Evolutionary conservation across 2,888 invertebrate genomes (phyloP).

Genomic region (Actias luna): DNA sequence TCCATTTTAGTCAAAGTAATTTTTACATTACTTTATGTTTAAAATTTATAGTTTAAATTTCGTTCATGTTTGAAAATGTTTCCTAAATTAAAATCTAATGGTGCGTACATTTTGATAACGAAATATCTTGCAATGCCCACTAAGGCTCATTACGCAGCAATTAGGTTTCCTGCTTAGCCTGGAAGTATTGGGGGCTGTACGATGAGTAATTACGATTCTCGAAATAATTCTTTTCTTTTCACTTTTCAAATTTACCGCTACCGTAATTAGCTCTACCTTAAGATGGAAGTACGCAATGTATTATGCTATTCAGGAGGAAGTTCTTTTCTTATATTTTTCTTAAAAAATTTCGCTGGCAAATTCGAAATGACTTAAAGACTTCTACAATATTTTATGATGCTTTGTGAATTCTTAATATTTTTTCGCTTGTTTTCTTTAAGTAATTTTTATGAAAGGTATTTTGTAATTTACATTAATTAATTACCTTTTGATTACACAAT

Average conservation of each 20-base stretch:
- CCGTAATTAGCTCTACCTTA: constrained; percentile 29
- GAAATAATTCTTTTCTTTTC: constrained; percentile 48
- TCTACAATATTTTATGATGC: constrained; percentile 1
- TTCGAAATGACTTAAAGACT: constrained; percentile 4
- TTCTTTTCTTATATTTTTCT: constrained; percentile 14
- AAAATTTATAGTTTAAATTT: neutral
- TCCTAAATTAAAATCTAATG: constrained; percentile 4
- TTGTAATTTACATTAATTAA: neutral
- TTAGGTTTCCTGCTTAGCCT: constrained; percentile 29
- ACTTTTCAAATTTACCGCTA: constrained; percentile 46
- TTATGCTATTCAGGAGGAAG: constrained; percentile 11
- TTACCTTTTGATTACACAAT: neutral
- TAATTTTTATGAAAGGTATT: neutral
- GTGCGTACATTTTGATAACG: constrained; percentile 8
- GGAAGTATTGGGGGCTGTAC: constrained; percentile 36
- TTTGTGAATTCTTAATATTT: neutral
- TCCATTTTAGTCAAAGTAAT: too few relatives aligned
- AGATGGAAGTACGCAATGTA: constrained; percentile 15
- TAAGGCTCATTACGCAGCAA: constrained; percentile 16
- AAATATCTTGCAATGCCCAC: neutral
- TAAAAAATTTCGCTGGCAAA: neutral
- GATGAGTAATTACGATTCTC: constrained; percentile 40
- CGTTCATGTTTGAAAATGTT: neutral
- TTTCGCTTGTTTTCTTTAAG: neutral
- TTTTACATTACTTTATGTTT: too few relatives aligned